Evolutionary conservation across 2,888 invertebrate species (phyloP), one percentile per base, ranked within the genome.

Genomic region (Zygaena filipendulae): DNA sequence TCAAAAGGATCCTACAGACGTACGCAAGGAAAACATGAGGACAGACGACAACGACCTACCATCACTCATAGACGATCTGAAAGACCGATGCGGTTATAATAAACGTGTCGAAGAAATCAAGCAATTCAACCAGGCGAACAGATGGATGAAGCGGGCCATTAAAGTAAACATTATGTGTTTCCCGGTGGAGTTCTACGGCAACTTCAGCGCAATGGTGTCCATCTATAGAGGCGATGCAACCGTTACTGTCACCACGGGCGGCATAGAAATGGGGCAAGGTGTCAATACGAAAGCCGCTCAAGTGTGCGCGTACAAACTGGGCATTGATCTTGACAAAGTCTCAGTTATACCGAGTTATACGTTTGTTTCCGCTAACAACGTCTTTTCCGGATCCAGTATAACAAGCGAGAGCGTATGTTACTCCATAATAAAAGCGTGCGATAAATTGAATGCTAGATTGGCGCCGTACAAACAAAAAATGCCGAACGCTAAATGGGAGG

Each of bases 261-360:
- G 88, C 1, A 71, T 87, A 24, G 89, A 89, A 63, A 84, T 86
- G 69, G 92, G 92, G 0, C 92, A 92, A 75, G 92, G 92, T 1
- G 79, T 90, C 19, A 88, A 91, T 39, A 91, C 91, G 0, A 92
- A 91, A 81, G 86, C 81, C 0, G 85, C 87, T 3, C 91, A 91
- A 77, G 87, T 91, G 0, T 87, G 85, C 30, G 92, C 92, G 0
- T 82, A 88, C 45, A 82, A 83, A 14, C 57, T 94, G 9, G 87
- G 86, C 0, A 85, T 93, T 31, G 83, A 87, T 0, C 33, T 90
- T 11, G 80, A 84, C 1, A 53, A 71, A 39, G 74, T 91, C 1
- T 70, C 68, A 1, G 71, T 91, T 1, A 81, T 87, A 38, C 83
- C 88, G 1, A 71, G 74, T 24, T 83, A 82, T 41, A 82, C 71